Evolutionary conservation across 2,888 invertebrate genomes (phyloP).

Genomic region (Melinaea marsaeus): DNA sequence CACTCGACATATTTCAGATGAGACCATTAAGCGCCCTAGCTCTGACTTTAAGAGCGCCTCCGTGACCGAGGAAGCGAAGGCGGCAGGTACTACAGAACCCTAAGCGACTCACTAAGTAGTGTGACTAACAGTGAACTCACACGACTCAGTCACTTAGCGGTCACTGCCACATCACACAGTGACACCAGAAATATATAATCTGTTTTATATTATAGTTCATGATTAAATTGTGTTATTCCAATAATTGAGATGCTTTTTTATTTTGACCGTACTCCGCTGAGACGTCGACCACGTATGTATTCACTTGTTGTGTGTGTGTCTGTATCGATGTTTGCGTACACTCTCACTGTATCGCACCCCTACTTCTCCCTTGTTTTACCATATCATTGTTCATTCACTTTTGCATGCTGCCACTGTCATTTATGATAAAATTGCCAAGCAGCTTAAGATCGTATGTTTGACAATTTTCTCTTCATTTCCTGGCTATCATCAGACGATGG

Average conservation of each 20-base stretch:
- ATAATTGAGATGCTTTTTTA: constrained; percentile 77
- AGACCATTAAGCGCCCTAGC: constrained; percentile 89
- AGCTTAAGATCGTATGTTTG: not conserved
- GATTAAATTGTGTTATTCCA: constrained; percentile 78
- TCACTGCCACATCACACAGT: constrained; percentile 73
- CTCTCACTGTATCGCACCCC: constrained; percentile 71
- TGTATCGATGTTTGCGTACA: constrained; percentile 75
- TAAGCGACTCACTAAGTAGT: constrained; percentile 57
- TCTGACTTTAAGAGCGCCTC: constrained; percentile 88
- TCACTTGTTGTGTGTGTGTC: constrained; percentile 74
- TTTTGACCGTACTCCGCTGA: constrained; percentile 76
- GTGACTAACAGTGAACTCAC: constrained; percentile 67
- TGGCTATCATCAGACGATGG: constrained; percentile 18
- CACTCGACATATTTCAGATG: constrained; percentile 80
- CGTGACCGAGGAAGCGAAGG: constrained; percentile 72
- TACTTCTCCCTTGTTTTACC: constrained; percentile 49
- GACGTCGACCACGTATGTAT: constrained; percentile 77
- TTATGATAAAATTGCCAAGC: constrained; percentile 42
- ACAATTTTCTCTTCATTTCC: constrained; percentile 14
- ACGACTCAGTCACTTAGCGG: constrained; percentile 46
- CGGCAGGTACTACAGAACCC: constrained; percentile 71
- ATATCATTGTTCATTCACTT: constrained; percentile 67
- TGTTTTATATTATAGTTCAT: constrained; percentile 77
- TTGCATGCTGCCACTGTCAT: constrained; percentile 54
- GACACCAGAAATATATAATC: constrained; percentile 73